phyloP scores from a whole-genome alignment of 2,888 invertebrate genomes.

The Caenorhabditis sp. region DNA sequence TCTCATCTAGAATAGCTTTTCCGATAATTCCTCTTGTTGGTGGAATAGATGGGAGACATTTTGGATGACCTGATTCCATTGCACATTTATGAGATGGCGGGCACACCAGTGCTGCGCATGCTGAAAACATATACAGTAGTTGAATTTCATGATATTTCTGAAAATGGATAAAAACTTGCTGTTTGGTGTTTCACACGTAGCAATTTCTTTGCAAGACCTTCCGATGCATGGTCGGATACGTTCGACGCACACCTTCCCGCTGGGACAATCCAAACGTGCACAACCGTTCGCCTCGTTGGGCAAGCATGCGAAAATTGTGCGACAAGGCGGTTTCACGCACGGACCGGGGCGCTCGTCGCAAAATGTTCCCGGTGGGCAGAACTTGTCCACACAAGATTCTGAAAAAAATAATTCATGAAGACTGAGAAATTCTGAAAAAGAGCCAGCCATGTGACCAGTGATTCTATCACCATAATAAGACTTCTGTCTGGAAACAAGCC shows the following conservation, averaged over 20 bases:
- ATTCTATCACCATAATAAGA: no score
- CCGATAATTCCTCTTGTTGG: conserved; percentile 38
- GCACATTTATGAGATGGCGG: conserved; percentile 30
- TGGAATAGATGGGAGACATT: conserved; percentile 29
- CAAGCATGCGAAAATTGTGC: conserved; percentile 26
- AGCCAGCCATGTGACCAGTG: no score
- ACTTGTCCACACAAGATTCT: conserved; percentile 34
- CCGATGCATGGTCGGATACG: conserved; percentile 36
- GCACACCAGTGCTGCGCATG: conserved; percentile 28
- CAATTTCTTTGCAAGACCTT: conserved; percentile 27
- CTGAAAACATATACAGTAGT: conserved; percentile 8
- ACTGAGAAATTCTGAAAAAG: no score
- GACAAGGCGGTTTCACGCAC: conserved; percentile 22
- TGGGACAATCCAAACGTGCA: conserved; percentile 26
- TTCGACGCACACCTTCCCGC: conserved; percentile 24
- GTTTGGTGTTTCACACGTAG: conserved; percentile 32
- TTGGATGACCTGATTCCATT: conserved; percentile 17
- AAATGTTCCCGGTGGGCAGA: conserved; percentile 38
- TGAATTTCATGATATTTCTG: neutral
- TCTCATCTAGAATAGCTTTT: conserved; percentile 33
- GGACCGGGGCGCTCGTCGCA: conserved; percentile 39
- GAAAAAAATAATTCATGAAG: neutral
- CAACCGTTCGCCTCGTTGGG: conserved; percentile 37
- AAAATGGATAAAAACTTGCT: conserved; percentile 12
- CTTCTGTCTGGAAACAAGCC: no score